Percentiles rank a stretch among this genome's conserved stretches.
Conservation (phyloP, 2,797 vertebrate species). For the Cuniculus paca region DNA sequence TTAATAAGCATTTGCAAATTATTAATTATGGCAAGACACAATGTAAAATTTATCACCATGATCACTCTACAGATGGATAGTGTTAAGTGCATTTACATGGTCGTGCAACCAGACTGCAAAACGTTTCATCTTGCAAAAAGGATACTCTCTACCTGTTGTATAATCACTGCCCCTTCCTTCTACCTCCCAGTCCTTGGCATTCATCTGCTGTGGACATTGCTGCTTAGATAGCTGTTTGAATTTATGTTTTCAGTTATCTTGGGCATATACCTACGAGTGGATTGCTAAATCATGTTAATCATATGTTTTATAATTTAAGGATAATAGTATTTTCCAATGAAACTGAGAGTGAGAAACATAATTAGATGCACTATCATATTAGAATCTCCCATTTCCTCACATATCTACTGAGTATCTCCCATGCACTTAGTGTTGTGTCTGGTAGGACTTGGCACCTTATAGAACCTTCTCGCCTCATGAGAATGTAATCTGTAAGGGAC, state of each 20-base stretch:
- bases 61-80: background rate
- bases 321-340: slow-evolving; percentile 33
- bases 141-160: slow-evolving; percentile 15
- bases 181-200: background rate
- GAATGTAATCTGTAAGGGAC: background rate
- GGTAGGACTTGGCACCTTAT: background rate
- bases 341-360: slow-evolving; percentile 29
- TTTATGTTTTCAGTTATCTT: slow-evolving; percentile 57
- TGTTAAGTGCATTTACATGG: slow-evolving; percentile 5
- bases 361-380: slow-evolving; percentile 26
- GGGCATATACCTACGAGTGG: background rate
- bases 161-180: background rate
- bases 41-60: background rate
- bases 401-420: background rate
- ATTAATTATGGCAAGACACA: slow-evolving; percentile 50
- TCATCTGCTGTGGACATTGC: background rate
- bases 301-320: slow-evolving; percentile 50
- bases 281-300: slow-evolving; percentile 46
- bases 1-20: slow-evolving; percentile 15
- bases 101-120: slow-evolving; percentile 15
- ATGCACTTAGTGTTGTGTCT: slow-evolving; percentile 20
- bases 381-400: slow-evolving; percentile 18
- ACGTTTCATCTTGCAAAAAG: slow-evolving; percentile 58
- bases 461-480: slow-evolving; percentile 10
- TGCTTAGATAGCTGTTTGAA: background rate